Percentiles rank a stretch among this genome's conserved stretches.
phyloP scores from a whole-genome alignment of 53 echinoderm and acorn worm species.

The Antedon mediterranea region DNA sequence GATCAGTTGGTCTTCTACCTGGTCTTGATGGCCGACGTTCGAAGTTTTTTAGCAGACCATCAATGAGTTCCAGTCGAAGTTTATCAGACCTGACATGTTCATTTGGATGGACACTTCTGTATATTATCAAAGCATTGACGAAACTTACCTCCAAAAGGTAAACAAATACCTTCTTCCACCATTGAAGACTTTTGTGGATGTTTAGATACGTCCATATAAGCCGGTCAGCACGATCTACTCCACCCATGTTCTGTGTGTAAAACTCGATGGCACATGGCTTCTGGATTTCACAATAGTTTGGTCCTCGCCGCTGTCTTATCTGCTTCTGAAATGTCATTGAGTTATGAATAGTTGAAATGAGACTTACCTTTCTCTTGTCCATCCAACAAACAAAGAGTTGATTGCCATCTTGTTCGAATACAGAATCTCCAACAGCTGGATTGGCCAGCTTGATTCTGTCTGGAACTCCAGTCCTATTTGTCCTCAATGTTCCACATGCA shows the following conservation, averaged over 20 bases:
- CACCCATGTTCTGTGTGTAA: slow-evolving; percentile 4
- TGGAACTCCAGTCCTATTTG: slow-evolving; percentile 7
- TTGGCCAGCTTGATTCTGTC: background rate
- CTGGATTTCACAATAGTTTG: background rate
- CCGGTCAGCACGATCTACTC: slow-evolving; percentile 5
- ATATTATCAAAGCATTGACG: slow-evolving; percentile 6
- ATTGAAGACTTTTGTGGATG: slow-evolving; percentile 8
- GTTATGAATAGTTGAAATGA: slow-evolving; percentile 15
- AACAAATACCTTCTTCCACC: slow-evolving; percentile 7
- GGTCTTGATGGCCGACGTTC: too few species aligned
- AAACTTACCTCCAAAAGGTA: slow-evolving; percentile 7
- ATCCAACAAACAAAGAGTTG: slow-evolving; percentile 4
- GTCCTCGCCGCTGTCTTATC: too few species aligned
- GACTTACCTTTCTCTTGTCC: slow-evolving; percentile 1
- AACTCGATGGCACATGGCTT: slow-evolving; percentile 2
- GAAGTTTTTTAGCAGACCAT: too few species aligned
- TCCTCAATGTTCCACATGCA: slow-evolving; percentile 1
- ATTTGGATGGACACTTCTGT: background rate
- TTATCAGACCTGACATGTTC: slow-evolving; percentile 3
- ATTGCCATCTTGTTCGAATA: background rate
- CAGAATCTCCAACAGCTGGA: background rate
- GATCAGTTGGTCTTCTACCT: slow-evolving; percentile 6
- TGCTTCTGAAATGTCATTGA: background rate
- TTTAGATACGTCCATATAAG: background rate
- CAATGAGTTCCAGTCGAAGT: too few species aligned